Percentiles rank a stretch among this genome's conserved stretches.
Evolutionary conservation across 2,888 invertebrate species (phyloP).

Genomic region (Cosmia pyralina): DNA sequence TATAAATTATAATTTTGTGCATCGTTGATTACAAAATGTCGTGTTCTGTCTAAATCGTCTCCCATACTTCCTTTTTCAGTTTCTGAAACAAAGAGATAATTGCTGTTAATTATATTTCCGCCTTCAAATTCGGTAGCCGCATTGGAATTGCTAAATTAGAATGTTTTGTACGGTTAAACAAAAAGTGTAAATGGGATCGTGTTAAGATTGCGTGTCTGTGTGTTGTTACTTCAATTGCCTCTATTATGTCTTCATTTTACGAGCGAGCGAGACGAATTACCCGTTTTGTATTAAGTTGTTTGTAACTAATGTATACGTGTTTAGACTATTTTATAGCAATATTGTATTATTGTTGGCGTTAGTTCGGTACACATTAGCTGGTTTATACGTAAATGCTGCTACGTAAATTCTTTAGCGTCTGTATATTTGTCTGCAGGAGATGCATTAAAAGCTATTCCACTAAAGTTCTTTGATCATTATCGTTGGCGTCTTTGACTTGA

Average conservation of each 20-base stretch:
- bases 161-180: slow-evolving; percentile 69
- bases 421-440: background rate
- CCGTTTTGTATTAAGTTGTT: slow-evolving; percentile 60
- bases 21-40: slow-evolving; percentile 66
- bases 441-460: background rate
- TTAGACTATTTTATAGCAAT: slow-evolving; percentile 58
- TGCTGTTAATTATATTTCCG: slow-evolving; percentile 70
- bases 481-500: background rate
- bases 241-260: slow-evolving; percentile 82
- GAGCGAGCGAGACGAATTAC: slow-evolving; percentile 71
- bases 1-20: slow-evolving; percentile 69
- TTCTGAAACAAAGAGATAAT: slow-evolving; percentile 83
- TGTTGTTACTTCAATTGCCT: slow-evolving; percentile 77
- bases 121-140: slow-evolving; percentile 73
- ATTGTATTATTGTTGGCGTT: slow-evolving; percentile 48
- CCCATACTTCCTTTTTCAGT: slow-evolving; percentile 68
- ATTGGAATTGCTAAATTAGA: slow-evolving; percentile 71
- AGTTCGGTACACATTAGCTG: slow-evolving; percentile 54
- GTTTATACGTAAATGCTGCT: slow-evolving; percentile 27
- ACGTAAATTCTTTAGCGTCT: slow-evolving; percentile 12
- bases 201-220: slow-evolving; percentile 74
- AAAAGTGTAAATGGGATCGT: slow-evolving; percentile 73
- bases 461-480: background rate
- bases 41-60: slow-evolving; percentile 56
- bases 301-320: slow-evolving; percentile 56